A percentile compares a stretch with the other conserved stretches of the same genome.
Conservation (phyloP, 2,888 invertebrate species). For the Dasysyrphus tricinctus region DNA sequence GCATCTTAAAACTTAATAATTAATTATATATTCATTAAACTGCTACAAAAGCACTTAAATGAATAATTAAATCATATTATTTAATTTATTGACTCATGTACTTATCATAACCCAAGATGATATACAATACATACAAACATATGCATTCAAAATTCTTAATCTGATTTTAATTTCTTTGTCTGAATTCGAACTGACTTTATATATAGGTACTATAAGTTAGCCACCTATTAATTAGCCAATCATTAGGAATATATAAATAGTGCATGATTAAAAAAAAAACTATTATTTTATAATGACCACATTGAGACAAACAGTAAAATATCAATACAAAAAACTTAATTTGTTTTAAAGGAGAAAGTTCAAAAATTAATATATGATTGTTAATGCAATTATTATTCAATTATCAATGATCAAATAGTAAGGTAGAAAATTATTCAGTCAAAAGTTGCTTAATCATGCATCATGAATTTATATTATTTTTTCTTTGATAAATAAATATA, state of each 20-base stretch:
- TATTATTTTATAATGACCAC: background rate
- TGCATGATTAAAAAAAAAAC: background rate
- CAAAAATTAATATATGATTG: background rate
- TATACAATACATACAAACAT: too few species aligned
- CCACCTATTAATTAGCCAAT: background rate
- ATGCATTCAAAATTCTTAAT: background rate
- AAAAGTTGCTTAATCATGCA: too few species aligned
- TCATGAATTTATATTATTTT: too few species aligned
- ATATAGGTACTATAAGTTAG: background rate
- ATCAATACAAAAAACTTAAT: background rate
- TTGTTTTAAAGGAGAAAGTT: slow-evolving; percentile 20
- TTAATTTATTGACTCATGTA: background rate
- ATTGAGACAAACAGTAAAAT: background rate
- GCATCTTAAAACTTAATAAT: too few species aligned
- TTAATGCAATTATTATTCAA: background rate
- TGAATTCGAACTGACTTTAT: background rate
- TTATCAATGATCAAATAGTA: background rate
- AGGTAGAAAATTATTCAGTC: too few species aligned
- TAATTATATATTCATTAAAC: too few species aligned
- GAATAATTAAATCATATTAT: background rate
- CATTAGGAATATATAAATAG: background rate
- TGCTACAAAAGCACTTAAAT: too few species aligned
- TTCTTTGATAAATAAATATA: too few species aligned
- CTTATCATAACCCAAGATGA: background rate
- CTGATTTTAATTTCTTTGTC: slow-evolving; percentile 3